A percentile compares a stretch with the other conserved stretches of the same genome.
Evolutionary conservation across 1,140 invertebrate genomes (phyloP).

Genomic region (Pseudomyrmex dendroicus): DNA sequence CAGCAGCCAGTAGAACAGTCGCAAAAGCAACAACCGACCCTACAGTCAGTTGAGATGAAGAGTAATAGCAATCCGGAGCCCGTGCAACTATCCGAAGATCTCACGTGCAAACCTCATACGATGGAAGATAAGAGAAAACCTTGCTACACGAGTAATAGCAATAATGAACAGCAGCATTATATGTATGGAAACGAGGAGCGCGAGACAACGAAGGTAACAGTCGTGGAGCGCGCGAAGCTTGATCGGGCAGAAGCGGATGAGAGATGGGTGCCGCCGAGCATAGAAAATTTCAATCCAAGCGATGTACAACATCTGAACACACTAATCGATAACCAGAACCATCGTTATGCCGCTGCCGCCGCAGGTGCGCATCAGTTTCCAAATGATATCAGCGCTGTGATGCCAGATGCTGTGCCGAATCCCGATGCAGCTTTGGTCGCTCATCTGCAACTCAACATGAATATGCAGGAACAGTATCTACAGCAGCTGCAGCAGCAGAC

Average conservation of each 20-base stretch:
- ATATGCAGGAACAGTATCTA: slow-evolving; percentile 81
- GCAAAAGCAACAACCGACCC: slow-evolving; percentile 14
- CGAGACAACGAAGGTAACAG: slow-evolving; percentile 79
- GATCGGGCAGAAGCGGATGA: slow-evolving; percentile 86
- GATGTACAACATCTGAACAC: slow-evolving; percentile 82
- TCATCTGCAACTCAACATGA: slow-evolving; percentile 79
- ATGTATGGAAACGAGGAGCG: slow-evolving; percentile 78
- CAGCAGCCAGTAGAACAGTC: slow-evolving; percentile 30
- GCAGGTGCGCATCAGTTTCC: slow-evolving; percentile 75
- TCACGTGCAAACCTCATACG: slow-evolving; percentile 58
- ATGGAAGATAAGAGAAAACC: slow-evolving; percentile 80
- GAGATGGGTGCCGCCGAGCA: slow-evolving; percentile 88
- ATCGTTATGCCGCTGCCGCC: slow-evolving; percentile 75
- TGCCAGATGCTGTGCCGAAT: slow-evolving; percentile 72
- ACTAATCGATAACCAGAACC: slow-evolving; percentile 82
- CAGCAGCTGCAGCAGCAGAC: slow-evolving; percentile 75
- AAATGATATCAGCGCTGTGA: slow-evolving; percentile 77
- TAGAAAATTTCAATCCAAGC: slow-evolving; percentile 82
- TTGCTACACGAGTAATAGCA: slow-evolving; percentile 77
- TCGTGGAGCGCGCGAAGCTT: slow-evolving; percentile 83
- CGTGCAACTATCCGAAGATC: slow-evolving; percentile 51
- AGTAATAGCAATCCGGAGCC: slow-evolving; percentile 11
- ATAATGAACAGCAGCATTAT: slow-evolving; percentile 65
- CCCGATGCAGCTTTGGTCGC: slow-evolving; percentile 72
- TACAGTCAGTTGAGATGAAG: slow-evolving; percentile 39